phyloP scores from a whole-genome alignment of 2,113 vertebrate genomes.

The Anolis sagrei region DNA sequence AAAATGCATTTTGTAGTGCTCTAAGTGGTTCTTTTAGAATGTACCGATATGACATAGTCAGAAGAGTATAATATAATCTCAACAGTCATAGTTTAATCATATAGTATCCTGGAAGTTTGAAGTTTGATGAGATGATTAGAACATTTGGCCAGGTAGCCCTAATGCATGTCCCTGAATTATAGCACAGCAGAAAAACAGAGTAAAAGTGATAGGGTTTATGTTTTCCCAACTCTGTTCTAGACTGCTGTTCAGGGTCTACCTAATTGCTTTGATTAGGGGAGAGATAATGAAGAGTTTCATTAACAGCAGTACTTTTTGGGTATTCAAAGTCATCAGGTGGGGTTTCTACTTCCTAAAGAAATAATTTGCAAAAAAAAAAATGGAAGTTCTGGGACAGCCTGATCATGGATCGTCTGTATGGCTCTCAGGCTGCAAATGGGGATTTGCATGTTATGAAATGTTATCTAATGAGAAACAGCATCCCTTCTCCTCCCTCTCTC shows the following conservation, averaged over 20 bases:
- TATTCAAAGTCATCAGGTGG: background rate
- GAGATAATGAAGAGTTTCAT: background rate
- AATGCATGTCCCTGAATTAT: too few relatives aligned
- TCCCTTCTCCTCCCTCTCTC: too few relatives aligned
- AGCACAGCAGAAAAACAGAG: too few relatives aligned
- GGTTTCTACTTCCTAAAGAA: too few relatives aligned
- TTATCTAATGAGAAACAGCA: too few relatives aligned
- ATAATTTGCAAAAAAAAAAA: too few relatives aligned
- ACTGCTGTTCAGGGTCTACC: background rate
- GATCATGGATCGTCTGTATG: background rate
- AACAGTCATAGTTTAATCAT: too few relatives aligned
- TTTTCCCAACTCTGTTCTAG: background rate
- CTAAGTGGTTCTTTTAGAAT: background rate
- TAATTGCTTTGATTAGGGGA: background rate
- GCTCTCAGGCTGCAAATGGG: background rate
- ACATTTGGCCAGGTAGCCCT: too few relatives aligned
- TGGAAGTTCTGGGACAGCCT: background rate
- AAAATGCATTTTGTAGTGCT: background rate
- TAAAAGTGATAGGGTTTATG: background rate
- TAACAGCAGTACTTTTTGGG: background rate
- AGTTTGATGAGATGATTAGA: too few relatives aligned
- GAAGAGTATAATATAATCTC: too few relatives aligned
- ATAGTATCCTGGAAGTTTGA: too few relatives aligned
- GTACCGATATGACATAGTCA: too few relatives aligned
- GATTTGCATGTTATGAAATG: background rate